Base-by-base conservation (phyloP, 1,140 invertebrate species). In the Potamilus streckersoni region DNA sequence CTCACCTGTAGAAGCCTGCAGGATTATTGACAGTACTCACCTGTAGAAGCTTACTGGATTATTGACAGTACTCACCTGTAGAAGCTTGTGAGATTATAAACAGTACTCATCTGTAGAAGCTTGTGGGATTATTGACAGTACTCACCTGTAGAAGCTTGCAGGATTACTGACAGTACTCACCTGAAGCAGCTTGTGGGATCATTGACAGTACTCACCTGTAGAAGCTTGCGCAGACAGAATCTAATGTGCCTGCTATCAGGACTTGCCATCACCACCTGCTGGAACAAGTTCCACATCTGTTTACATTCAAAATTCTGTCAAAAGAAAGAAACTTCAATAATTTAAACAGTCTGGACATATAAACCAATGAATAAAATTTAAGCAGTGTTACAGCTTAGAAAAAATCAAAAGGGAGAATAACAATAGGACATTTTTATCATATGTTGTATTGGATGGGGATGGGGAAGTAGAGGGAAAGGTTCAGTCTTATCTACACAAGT, bases 191-290 rank as follows among this genome's bases (percentile, higher is more conserved):
- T 70, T 76, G 27, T 2, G 3, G 27, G 27, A 31, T 31, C 0
- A 31, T 31, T 31, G 27, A 31, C 4, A 31, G 27, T 31, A 31
- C 75, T 67, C 72, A 77, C 75, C 14, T 64, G 49, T 27, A 77
- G 61, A 49, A 71, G 71, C 67, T 71, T 77, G 2, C 75, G 69
- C 4, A 77, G 70, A 65, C 69, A 71, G 69, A 77, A 77, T n/a
- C 75, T 55, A 59, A 72, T 77, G 63, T 77, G 75, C 23, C 75
- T 20, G 27, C 57, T 38, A 57, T 77, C 75, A 56, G 71, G 71
- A 62, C 75, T 66, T 63, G 72, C 69, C 75, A 77, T 77, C n/a
- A 77, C 68, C 63, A 72, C 70, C 55, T 77, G 75, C 38, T 72
- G 60, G 63, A 77, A 77, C 64, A 77, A 56, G 63, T 77, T 77